Evolutionary conservation across 1,140 invertebrate species (phyloP), one percentile per base, ranked within the genome.

Genomic region (Drosophila albomicans): DNA sequence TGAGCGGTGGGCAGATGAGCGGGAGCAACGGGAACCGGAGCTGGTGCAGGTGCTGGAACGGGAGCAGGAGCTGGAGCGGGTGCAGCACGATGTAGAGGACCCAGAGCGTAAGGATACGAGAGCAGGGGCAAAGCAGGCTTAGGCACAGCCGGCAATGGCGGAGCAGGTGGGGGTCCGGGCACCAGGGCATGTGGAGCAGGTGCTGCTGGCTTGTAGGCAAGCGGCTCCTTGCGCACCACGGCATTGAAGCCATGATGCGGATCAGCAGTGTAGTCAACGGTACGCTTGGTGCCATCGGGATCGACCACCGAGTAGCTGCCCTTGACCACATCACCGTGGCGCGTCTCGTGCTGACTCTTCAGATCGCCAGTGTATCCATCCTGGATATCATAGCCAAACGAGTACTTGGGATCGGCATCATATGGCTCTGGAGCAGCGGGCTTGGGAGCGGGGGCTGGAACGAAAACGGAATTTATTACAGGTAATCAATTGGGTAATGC

Each of bases 261-360:
- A 88, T 95, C 94, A 32, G 94, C 94, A 3, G 94, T 95, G 91
- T 96, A 96, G 76, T 95, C 94, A 1, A 95, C 95, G 20, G 94
- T 94, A 71, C 95, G 94, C 59, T 94, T 94, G 58, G 94, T 94
- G 62, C 95, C 95, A 81, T 96, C 95, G 1, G 95, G 94, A 72
- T 96, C 95, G 15, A 95, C 93, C 13, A 95, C 85, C 1, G 94
- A 95, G 91, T 95, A 95, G 35, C 93, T 93, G 41, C 95, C 95
- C 81, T 95, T 94, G 6, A 95, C 95, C 13, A 95, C 93, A 82
- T 95, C 95, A 8, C 95, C 95, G 58, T 93, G 92, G 3, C 94
- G 92, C 16, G 92, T 93, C 91, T 95, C 94, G 58, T 94, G 92
- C 88, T 95, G 94, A 72, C 93, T 94, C 89, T 95, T 95, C 75